These are phyloP conservation scores for Muntiacus muntjak DNA, from an alignment of 2,113 vertebrate genomes.

Conservation along the genomic window DNA sequence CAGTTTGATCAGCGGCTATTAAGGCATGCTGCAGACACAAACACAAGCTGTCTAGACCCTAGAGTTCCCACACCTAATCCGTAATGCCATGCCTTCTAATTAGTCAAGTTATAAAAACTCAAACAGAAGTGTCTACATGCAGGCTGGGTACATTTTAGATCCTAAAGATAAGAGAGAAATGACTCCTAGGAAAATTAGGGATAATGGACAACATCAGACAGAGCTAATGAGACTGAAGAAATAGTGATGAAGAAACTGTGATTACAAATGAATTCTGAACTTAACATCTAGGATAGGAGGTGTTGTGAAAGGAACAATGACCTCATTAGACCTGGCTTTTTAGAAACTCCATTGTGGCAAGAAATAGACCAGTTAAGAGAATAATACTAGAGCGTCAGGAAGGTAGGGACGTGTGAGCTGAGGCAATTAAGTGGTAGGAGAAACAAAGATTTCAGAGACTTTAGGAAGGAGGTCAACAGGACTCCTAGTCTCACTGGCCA, in stretches of 20 bases:
- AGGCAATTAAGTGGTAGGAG: neutral
- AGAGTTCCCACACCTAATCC: neutral
- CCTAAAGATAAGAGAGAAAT: neutral
- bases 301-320: neutral
- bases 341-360: neutral
- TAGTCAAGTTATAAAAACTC: neutral
- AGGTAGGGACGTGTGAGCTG: neutral
- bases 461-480: neutral
- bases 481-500: neutral
- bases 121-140: neutral
- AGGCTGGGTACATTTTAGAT: neutral
- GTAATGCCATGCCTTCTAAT: neutral
- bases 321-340: neutral
- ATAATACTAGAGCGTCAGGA: neutral
- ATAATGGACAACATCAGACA: neutral
- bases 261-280: neutral
- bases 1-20: neutral
- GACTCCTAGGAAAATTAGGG: neutral
- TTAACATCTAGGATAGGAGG: neutral
- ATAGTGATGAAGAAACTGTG: neutral
- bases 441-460: neutral
- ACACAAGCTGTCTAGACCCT: neutral
- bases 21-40: neutral
- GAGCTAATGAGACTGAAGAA: neutral
- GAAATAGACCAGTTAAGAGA: neutral